A percentile compares a stretch with the other conserved stretches of the same genome.
Conservation (phyloP, 2,888 invertebrate genomes). For the Caenorhabditis parvicauda region DNA sequence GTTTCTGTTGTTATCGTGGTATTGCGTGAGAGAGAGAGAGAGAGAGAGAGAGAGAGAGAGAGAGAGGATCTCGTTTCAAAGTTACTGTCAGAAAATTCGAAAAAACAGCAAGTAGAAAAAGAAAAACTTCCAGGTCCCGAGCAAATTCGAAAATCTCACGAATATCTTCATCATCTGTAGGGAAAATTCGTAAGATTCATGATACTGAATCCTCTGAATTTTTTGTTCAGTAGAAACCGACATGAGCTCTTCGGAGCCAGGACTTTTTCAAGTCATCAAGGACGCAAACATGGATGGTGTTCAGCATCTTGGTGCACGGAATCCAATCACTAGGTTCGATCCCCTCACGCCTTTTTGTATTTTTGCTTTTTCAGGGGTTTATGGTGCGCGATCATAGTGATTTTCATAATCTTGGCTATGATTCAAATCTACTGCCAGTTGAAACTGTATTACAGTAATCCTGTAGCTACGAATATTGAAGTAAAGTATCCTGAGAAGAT, state of each 20-base stretch:
- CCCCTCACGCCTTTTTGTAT: background rate
- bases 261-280: constrained; percentile 47
- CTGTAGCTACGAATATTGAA: constrained; percentile 58
- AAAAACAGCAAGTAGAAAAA: too few species aligned
- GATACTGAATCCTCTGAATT: too few species aligned
- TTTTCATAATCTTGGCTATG: constrained; percentile 49
- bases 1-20: background rate
- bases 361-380: constrained; percentile 11
- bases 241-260: too few species aligned
- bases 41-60: too few species aligned
- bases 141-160: constrained; percentile 19
- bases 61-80: too few species aligned
- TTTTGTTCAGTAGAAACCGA: constrained; percentile 19
- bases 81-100: too few species aligned
- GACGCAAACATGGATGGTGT: constrained; percentile 60
- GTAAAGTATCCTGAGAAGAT: constrained; percentile 57
- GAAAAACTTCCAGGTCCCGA: too few species aligned
- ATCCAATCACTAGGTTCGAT: constrained; percentile 33
- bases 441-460: constrained; percentile 32
- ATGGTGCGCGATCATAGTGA: constrained; percentile 48
- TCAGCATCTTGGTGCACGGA: constrained; percentile 47
- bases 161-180: too few species aligned
- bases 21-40: too few species aligned
- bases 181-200: too few species aligned
- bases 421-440: constrained; percentile 54